phyloP scores from a whole-genome alignment of 2,888 invertebrate genomes.

The Brenthis daphne region DNA sequence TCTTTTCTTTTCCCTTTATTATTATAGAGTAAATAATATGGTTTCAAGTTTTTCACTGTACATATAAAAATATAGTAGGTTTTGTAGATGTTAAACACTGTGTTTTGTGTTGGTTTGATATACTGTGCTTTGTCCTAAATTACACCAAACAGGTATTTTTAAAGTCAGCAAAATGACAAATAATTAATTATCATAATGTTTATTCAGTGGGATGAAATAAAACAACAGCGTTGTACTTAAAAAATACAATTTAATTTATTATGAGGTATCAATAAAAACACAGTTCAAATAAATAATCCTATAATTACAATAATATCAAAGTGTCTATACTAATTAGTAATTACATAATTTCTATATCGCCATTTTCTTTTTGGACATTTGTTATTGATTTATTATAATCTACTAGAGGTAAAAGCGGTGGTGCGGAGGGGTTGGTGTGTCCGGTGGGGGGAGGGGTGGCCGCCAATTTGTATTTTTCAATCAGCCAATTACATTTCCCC shows the following conservation, averaged over 20 bases:
- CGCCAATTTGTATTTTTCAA: slow-evolving; percentile 67
- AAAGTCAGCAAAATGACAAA: no score
- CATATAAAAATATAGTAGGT: background rate
- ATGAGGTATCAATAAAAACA: slow-evolving; percentile 47
- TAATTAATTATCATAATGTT: background rate
- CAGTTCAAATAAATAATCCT: slow-evolving; percentile 61
- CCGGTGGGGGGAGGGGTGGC: slow-evolving; percentile 72
- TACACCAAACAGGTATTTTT: no score
- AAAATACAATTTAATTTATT: slow-evolving; percentile 4
- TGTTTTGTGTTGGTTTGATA: no score
- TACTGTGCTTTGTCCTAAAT: no score
- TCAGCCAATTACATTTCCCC: slow-evolving; percentile 70
- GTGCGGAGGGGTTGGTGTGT: slow-evolving; percentile 69
- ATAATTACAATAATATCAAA: slow-evolving; percentile 52
- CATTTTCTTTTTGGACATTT: slow-evolving; percentile 62
- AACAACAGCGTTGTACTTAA: background rate
- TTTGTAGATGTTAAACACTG: background rate
- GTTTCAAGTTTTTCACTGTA: background rate
- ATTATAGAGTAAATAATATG: background rate
- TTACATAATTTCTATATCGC: slow-evolving; percentile 60
- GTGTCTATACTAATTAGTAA: slow-evolving; percentile 42
- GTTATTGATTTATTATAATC: slow-evolving; percentile 64
- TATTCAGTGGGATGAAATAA: background rate
- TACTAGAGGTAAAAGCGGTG: slow-evolving; percentile 62
- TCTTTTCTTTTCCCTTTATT: background rate